A percentile compares a stretch with the other conserved stretches of the same genome.
These are phyloP conservation scores for Melipona beecheii DNA, from an alignment of 2,888 invertebrate species.

Conservation along the genomic window DNA sequence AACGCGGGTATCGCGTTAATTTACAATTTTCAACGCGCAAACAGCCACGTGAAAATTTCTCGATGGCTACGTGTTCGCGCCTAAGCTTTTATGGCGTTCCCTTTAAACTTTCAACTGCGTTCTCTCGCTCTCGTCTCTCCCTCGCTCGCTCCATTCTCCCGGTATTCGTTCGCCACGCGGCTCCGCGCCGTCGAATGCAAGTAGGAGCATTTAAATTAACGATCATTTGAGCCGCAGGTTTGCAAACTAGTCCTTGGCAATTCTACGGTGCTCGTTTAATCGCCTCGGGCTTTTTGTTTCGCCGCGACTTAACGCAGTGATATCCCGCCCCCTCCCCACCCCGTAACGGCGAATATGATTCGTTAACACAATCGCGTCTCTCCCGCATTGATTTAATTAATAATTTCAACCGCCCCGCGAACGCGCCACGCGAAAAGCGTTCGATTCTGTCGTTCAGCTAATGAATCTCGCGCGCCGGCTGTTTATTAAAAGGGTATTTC, in stretches of 20 bases:
- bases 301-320: slow-evolving; percentile 42
- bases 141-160: neutral
- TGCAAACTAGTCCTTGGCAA: slow-evolving; percentile 42
- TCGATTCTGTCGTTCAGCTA: neutral
- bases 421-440: too few species aligned
- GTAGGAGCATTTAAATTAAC: slow-evolving; percentile 71
- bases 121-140: neutral
- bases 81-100: slow-evolving; percentile 62
- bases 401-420: neutral
- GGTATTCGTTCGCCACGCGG: neutral
- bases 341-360: slow-evolving; percentile 3
- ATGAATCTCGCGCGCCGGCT: neutral
- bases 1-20: slow-evolving; percentile 28
- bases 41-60: slow-evolving; percentile 68
- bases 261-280: slow-evolving; percentile 52
- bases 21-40: slow-evolving; percentile 61
- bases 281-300: slow-evolving; percentile 42
- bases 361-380: slow-evolving; percentile 21
- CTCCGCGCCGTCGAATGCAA: slow-evolving; percentile 51
- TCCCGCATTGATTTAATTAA: slow-evolving; percentile 19
- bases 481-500: neutral
- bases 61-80: slow-evolving; percentile 53
- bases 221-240: slow-evolving; percentile 68
- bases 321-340: neutral
- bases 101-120: slow-evolving; percentile 64